Evolutionary conservation across 64 coral and sea anemone genomes (phyloP), one percentile per base, ranked within the genome.

Genomic region (Platygyra sinensis): DNA sequence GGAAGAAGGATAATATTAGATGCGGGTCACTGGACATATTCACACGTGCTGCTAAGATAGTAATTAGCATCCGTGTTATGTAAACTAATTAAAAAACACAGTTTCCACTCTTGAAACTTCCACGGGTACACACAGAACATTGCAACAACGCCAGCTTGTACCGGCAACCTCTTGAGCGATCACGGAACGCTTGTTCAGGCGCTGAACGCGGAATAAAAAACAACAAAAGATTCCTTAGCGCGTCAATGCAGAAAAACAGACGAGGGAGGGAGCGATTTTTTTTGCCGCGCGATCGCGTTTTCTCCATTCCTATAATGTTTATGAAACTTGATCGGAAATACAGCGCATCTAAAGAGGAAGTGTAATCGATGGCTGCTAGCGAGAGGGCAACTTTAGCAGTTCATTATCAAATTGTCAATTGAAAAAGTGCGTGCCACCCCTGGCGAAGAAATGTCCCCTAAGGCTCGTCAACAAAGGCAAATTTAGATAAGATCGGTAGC

Each of bases 1-100:
- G 54, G 25, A 88, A 19, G 72, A 27, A 32, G 71, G 72, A 88
- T 25, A 38, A 86, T 52, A 74, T 79, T 52, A 82, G 76, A 91
- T 73, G 67, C 62, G 83, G 93, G 65, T 88, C 74, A 77, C 54
- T 62, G 29, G 72, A 72, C 36, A 60, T 82, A 73, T 78, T 63
- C 67, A 73, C 93, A 94, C 93, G 93, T 94, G 93, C 87, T 79
- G 89, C 33, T 84, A 72, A 22, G 82, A 24, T 52, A 50, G 82
- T 89, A 91, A 94, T 94, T 94, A 94, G 77, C 93, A 94, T 90
- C 78, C 67, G 67, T 75, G 62, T 85, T 91, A 77, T 90, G 93
- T 94, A 94, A 94, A 94, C 93, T 94, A 91, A 91, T 94, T 91
- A 94, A 62, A 72, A 80, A 80, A n/a, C 62, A 63, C 89, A 74